These are phyloP conservation scores for Oikopleura albicans DNA, from an alignment of 23 tunicate species.

Conservation along the genomic window DNA sequence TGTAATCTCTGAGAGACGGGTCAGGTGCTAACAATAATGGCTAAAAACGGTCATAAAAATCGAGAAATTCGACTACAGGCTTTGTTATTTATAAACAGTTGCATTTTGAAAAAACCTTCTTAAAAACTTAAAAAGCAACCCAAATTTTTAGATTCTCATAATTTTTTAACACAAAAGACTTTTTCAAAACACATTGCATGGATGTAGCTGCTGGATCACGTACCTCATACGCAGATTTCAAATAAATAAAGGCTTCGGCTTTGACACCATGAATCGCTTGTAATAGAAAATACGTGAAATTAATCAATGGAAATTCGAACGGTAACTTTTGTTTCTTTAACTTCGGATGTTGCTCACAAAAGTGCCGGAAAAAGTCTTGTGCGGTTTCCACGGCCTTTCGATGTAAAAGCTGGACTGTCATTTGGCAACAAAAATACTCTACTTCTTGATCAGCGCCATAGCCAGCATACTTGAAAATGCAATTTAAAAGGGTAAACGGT, in stretches of 20 bases:
- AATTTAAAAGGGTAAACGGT: too few relatives aligned
- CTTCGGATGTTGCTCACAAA: background rate
- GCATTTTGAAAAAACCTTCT: too few relatives aligned
- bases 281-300: background rate
- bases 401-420: background rate
- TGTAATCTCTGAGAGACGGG: background rate
- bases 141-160: too few relatives aligned
- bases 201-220: too few relatives aligned
- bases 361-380: background rate
- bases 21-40: background rate
- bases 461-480: too few relatives aligned
- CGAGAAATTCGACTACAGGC: too few relatives aligned
- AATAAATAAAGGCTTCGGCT: background rate
- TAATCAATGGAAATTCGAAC: background rate
- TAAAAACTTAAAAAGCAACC: background rate
- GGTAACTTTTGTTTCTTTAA: background rate
- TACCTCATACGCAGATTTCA: background rate
- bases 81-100: too few relatives aligned
- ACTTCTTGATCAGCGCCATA: too few relatives aligned
- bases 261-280: background rate
- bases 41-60: background rate
- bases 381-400: background rate
- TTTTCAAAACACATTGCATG: too few relatives aligned
- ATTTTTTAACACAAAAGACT: too few relatives aligned
- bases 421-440: background rate